Conservation (phyloP, 2,888 invertebrate genomes). For the Scrobipalpa atriplicella region DNA sequence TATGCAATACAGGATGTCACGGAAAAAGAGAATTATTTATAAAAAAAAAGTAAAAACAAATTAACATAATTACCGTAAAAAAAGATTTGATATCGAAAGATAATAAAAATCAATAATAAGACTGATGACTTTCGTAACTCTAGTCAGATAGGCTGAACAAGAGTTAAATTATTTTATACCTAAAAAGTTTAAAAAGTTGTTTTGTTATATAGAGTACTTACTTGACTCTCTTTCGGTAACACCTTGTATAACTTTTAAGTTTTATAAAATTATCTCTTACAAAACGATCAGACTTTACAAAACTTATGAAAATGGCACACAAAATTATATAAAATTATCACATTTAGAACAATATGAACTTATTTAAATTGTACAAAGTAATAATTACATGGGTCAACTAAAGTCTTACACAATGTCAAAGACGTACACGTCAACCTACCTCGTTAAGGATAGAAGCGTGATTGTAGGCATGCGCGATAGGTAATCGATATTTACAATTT, state of each 20-base stretch:
- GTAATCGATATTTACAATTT: not conserved
- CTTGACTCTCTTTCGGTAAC: not conserved
- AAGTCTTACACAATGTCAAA: no score
- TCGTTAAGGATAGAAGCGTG: no score
- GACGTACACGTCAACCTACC: no score
- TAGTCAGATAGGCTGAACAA: no score
- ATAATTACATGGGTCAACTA: not conserved
- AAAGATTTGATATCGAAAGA: not conserved
- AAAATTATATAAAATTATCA: slow-evolving; percentile 11
- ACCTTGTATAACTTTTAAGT: not conserved
- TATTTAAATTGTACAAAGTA: slow-evolving; percentile 4
- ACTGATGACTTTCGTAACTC: no score
- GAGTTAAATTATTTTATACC: no score
- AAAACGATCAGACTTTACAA: slow-evolving; percentile 29
- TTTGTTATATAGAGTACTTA: no score
- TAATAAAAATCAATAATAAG: no score
- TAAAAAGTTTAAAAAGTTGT: no score
- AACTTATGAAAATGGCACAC: slow-evolving; percentile 19
- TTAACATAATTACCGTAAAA: not conserved
- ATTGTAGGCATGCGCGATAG: not conserved
- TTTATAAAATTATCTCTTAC: not conserved
- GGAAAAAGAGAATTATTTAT: not conserved
- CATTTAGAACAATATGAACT: not conserved
- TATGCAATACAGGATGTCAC: no score
- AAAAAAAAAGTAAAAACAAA: not conserved